Base-by-base conservation (phyloP, 1,140 invertebrate genomes). In the Drosophila parvula region DNA sequence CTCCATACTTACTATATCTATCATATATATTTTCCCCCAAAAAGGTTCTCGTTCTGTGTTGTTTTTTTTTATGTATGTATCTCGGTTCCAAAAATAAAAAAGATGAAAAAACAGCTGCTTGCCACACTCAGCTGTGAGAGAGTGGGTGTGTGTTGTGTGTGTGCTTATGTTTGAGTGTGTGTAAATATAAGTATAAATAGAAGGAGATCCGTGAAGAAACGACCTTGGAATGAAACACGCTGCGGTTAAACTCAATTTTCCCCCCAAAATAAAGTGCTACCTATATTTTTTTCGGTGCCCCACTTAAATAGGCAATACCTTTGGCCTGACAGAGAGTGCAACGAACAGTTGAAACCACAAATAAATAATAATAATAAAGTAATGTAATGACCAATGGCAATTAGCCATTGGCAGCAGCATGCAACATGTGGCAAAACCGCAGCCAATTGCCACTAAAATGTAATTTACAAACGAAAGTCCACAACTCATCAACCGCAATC, bases 181-280 rank as follows among this genome's bases (percentile, higher is more conserved):
- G 36, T 28, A 40, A 63, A 38, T 30, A 38, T 40, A 30, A n/a
- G n/a, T n/a, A 41, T 55, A 59, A 65, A 70, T 73, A 63, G 51
- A 53, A 65, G 67, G 63, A 70, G 51, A 53, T 70, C 67, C 68
- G n/a, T 30, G 16, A 48, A 59, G 55, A 34, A 56, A 47, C 71
- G 80, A 83, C 81, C 81, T 84, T 80, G 81, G 65, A 69, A 64
- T 45, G 64, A 69, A 78, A 59, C 63, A 65, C n/a, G 28, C 74
- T 57, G 56, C 63, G 44, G 63, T 53, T 53, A 38, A 53, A 38
- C 51, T 40, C 34, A 45, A 77, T 38, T 45, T 40, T 14, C 14
- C 38, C 38, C 38, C 6, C 32, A 62, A 47, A 5, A 5, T 36
- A 48, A 27, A 58, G 27, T 58, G 34, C 38, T 58, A 30, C 30